phyloP scores from a whole-genome alignment of 2,888 invertebrate species.

The Vesta saturnalis region DNA sequence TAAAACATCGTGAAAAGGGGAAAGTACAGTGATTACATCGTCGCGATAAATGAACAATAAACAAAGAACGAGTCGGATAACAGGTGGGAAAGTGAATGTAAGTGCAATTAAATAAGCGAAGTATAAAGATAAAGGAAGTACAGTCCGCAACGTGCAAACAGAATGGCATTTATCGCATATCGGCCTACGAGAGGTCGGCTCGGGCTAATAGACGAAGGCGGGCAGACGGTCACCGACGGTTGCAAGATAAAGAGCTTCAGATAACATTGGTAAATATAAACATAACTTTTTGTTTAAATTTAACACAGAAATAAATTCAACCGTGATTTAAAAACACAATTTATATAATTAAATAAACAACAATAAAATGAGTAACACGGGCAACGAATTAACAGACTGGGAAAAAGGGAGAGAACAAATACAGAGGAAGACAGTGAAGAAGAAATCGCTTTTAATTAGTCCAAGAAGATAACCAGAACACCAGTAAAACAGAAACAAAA shows the following conservation, averaged over 20 bases:
- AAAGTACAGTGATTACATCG: no score
- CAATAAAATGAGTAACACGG: background rate
- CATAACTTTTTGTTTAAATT: background rate
- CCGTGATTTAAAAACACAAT: background rate
- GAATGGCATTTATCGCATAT: background rate
- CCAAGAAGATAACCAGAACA: background rate
- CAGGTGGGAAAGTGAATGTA: background rate
- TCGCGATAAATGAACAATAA: background rate
- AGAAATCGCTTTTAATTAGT: background rate
- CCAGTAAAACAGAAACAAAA: background rate
- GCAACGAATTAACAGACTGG: background rate
- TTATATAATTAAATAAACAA: background rate
- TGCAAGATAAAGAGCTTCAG: background rate
- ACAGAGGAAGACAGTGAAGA: background rate
- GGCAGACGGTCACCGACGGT: background rate
- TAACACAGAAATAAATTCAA: background rate
- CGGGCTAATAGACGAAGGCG: background rate
- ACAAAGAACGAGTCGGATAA: background rate
- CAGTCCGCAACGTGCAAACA: background rate
- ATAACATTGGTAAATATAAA: background rate
- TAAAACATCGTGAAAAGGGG: background rate
- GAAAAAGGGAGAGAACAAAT: background rate
- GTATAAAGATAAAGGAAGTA: no score
- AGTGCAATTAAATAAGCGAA: background rate
- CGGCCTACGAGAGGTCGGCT: background rate